Percentiles rank a stretch among this genome's conserved stretches.
phyloP scores from a whole-genome alignment of 1,140 invertebrate species.

The Drosophila bocqueti region DNA sequence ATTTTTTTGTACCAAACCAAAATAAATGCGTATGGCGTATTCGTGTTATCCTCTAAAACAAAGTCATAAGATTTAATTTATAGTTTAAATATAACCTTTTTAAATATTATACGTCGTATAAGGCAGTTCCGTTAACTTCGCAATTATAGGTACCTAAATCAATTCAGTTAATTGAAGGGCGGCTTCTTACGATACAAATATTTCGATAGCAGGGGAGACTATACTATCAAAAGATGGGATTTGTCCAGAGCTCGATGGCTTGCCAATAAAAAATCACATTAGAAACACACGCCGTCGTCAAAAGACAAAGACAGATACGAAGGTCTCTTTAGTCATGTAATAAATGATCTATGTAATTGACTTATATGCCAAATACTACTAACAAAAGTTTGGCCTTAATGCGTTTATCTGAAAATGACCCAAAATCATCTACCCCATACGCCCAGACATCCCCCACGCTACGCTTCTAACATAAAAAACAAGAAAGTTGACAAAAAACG shows the following conservation, averaged over 20 bases:
- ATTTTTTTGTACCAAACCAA: background rate
- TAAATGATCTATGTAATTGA: slow-evolving; percentile 84
- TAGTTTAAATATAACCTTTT: background rate
- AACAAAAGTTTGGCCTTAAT: slow-evolving; percentile 66
- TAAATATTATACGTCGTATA: background rate
- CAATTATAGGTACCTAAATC: background rate
- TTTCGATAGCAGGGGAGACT: slow-evolving; percentile 36
- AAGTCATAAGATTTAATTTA: too few species aligned
- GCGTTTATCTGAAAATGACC: slow-evolving; percentile 70
- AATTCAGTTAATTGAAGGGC: background rate
- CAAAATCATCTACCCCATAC: slow-evolving; percentile 30
- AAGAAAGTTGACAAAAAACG: too few species aligned
- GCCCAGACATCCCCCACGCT: slow-evolving; percentile 1
- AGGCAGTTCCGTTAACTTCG: background rate
- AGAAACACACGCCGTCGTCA: slow-evolving; percentile 75
- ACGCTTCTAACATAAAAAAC: slow-evolving; percentile 9
- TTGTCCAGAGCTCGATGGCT: slow-evolving; percentile 1
- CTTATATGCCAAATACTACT: slow-evolving; percentile 61
- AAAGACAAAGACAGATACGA: slow-evolving; percentile 38
- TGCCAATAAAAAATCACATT: slow-evolving; percentile 77
- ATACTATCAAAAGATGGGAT: slow-evolving; percentile 32
- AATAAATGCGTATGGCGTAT: background rate
- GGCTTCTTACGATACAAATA: slow-evolving; percentile 33
- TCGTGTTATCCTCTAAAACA: too few species aligned
- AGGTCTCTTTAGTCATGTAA: slow-evolving; percentile 52